Conservation (phyloP, 1,140 invertebrate species). For the Zophobas morio region DNA sequence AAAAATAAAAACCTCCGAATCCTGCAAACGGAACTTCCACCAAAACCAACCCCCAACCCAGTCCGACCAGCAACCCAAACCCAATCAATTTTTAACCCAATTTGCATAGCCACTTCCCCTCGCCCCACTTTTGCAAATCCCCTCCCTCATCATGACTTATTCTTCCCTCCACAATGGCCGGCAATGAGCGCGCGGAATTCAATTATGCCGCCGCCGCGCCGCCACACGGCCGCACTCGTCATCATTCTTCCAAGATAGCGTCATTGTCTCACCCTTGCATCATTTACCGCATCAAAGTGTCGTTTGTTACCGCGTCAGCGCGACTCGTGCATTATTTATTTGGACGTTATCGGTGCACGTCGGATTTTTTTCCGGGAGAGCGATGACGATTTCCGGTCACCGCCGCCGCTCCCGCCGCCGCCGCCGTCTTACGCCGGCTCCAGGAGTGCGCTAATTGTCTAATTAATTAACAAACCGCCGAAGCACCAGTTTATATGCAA, state of each 20-base stretch:
- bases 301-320: slow-evolving; percentile 61
- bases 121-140: slow-evolving; percentile 16
- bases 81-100: too few species aligned
- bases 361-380: slow-evolving; percentile 13
- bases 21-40: too few species aligned
- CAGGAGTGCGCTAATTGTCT: slow-evolving; percentile 54
- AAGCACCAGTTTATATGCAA: slow-evolving; percentile 54
- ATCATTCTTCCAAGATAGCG: slow-evolving; percentile 64
- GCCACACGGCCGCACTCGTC: slow-evolving; percentile 57
- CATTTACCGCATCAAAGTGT: slow-evolving; percentile 65
- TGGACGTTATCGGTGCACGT: slow-evolving; percentile 9
- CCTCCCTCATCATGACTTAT: slow-evolving; percentile 59
- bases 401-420: neutral
- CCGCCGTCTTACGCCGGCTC: slow-evolving; percentile 12
- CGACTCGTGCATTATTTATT: slow-evolving; percentile 20
- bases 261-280: slow-evolving; percentile 66
- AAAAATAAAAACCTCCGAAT: too few species aligned
- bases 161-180: slow-evolving; percentile 56
- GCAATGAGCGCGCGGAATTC: slow-evolving; percentile 60
- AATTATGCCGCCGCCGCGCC: slow-evolving; percentile 54
- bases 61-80: too few species aligned
- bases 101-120: too few species aligned
- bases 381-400: slow-evolving; percentile 30
- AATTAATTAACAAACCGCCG: slow-evolving; percentile 54
- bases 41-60: too few species aligned